A percentile compares a stretch with the other conserved stretches of the same genome.
phyloP scores from a whole-genome alignment of 2,888 invertebrate species.

The Nyleta sp. region DNA sequence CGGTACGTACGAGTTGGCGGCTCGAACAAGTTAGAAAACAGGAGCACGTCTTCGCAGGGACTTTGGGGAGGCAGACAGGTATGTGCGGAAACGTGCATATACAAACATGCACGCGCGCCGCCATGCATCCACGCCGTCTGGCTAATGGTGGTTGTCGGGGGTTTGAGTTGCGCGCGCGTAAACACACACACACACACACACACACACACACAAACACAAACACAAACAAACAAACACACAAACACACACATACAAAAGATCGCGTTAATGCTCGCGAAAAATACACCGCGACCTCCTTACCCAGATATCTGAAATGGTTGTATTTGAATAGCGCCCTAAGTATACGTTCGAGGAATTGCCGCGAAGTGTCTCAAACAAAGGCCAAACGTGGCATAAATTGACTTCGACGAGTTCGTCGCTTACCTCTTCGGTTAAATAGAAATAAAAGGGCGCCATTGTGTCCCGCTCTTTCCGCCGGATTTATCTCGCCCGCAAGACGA shows the following conservation, averaged over 20 bases:
- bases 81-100: slow-evolving; percentile 56
- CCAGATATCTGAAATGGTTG: slow-evolving; percentile 58
- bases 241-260: too few relatives aligned
- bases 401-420: slow-evolving; percentile 53
- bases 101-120: slow-evolving; percentile 44
- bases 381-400: slow-evolving; percentile 60
- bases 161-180: slow-evolving; percentile 13
- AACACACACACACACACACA: too few relatives aligned
- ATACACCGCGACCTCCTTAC: slow-evolving; percentile 56
- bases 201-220: too few relatives aligned
- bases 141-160: slow-evolving; percentile 28
- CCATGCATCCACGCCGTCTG: slow-evolving; percentile 30
- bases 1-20: slow-evolving; percentile 21
- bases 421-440: slow-evolving; percentile 45
- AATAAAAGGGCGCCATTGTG: slow-evolving; percentile 56
- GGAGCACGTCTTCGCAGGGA: slow-evolving; percentile 50
- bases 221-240: too few relatives aligned
- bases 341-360: slow-evolving; percentile 54
- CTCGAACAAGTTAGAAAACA: slow-evolving; percentile 50
- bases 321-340: slow-evolving; percentile 55
- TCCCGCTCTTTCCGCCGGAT: slow-evolving; percentile 30
- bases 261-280: slow-evolving; percentile 36
- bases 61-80: slow-evolving; percentile 29
- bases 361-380: slow-evolving; percentile 54
- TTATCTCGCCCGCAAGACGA: slow-evolving; percentile 17